Evolutionary conservation across 1,140 invertebrate genomes (phyloP).

Genomic region (Hycleus cichorii): DNA sequence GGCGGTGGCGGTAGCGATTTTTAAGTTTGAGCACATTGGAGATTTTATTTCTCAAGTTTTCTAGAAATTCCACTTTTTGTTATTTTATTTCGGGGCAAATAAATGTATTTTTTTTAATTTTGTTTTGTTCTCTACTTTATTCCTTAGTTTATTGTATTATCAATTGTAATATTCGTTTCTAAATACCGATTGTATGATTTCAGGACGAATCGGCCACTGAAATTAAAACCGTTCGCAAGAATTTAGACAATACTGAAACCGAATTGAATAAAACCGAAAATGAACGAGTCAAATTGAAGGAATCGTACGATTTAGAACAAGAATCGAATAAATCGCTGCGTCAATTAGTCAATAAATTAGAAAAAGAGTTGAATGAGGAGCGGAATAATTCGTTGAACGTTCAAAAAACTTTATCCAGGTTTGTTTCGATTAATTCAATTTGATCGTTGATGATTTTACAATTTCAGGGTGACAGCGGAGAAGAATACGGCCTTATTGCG

Average conservation of each 20-base stretch:
- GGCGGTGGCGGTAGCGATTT: slow-evolving; percentile 15
- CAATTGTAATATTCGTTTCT: too few species aligned
- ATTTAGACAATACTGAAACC: slow-evolving; percentile 36
- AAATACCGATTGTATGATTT: slow-evolving; percentile 4
- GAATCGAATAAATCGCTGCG: slow-evolving; percentile 30
- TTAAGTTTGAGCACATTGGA: too few species aligned
- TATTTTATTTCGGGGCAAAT: too few species aligned
- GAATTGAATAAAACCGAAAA: slow-evolving; percentile 37
- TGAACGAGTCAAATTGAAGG: slow-evolving; percentile 32
- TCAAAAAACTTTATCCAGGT: slow-evolving; percentile 38
- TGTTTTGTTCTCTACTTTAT: too few species aligned
- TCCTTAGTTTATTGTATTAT: too few species aligned
- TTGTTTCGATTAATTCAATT: background rate
- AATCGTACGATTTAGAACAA: slow-evolving; percentile 35
- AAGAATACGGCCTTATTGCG: slow-evolving; percentile 69
- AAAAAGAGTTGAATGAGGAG: slow-evolving; percentile 37
- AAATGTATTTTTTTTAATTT: too few species aligned
- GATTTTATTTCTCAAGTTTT: too few species aligned
- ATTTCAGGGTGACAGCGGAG: slow-evolving; percentile 55
- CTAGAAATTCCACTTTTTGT: too few species aligned
- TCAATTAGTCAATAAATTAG: slow-evolving; percentile 33
- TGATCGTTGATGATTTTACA: background rate
- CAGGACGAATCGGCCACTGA: slow-evolving; percentile 29
- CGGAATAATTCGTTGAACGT: slow-evolving; percentile 37
- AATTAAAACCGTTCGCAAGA: slow-evolving; percentile 36